A percentile compares a stretch with the other conserved stretches of the same genome.
These are phyloP conservation scores for Brachypterus glaber DNA, from an alignment of 2,888 invertebrate genomes.

Conservation along the genomic window DNA sequence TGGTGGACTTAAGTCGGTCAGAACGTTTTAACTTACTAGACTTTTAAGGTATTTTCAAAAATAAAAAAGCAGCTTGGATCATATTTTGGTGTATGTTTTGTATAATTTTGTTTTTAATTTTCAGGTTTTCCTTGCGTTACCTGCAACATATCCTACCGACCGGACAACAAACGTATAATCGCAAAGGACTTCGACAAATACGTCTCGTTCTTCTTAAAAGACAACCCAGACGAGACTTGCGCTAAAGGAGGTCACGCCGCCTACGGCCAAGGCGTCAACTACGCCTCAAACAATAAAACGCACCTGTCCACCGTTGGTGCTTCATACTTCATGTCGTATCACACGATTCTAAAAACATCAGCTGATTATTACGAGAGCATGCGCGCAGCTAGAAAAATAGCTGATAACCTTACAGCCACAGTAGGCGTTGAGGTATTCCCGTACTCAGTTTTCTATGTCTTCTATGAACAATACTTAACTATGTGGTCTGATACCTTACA, in stretches of 20 bases:
- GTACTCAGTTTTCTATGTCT: constrained; percentile 95
- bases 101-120: no score
- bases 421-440: constrained; percentile 70
- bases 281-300: constrained; percentile 36
- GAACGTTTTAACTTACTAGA: no score
- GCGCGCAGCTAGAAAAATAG: constrained; percentile 66
- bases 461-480: constrained; percentile 96
- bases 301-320: constrained; percentile 53
- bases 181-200: constrained; percentile 57
- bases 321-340: constrained; percentile 91
- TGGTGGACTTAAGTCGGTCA: no score
- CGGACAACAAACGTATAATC: constrained; percentile 51
- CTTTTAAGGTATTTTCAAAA: no score
- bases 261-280: constrained; percentile 65
- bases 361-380: constrained; percentile 84
- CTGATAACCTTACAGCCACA: constrained; percentile 56
- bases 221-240: constrained; percentile 66
- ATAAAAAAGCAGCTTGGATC: no score
- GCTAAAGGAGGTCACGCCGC: constrained; percentile 81
- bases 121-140: constrained; percentile 37
- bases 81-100: no score
- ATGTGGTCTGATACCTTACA: constrained; percentile 87
- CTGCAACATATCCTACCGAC: constrained; percentile 46
- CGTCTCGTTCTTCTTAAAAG: constrained; percentile 71
- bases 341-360: constrained; percentile 82